A percentile compares a stretch with the other conserved stretches of the same genome.
Conservation (phyloP, 2,888 invertebrate genomes). For the Megastigmus dorsalis region DNA sequence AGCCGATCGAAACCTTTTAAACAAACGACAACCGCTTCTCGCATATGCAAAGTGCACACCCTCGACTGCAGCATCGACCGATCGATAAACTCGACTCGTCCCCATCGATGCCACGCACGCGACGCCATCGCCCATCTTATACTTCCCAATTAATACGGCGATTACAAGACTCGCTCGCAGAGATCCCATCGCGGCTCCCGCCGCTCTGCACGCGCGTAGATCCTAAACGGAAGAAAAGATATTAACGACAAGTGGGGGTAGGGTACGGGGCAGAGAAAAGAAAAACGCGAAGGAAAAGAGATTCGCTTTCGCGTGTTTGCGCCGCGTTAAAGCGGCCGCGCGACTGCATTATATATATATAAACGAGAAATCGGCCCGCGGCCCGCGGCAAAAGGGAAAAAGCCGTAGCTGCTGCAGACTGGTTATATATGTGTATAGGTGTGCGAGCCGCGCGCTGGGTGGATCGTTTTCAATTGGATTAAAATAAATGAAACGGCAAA, state of each 20-base stretch:
- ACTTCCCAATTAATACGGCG: conserved; percentile 25
- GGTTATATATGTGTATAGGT: too few species aligned
- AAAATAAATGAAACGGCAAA: conserved; percentile 53
- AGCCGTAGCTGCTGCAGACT: too few species aligned
- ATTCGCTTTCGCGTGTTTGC: conserved; percentile 23
- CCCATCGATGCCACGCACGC: too few species aligned
- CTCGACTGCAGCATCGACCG: background rate
- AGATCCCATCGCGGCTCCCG: background rate
- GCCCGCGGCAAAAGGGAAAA: background rate
- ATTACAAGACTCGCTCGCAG: conserved; percentile 7
- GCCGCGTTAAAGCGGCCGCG: conserved; percentile 6
- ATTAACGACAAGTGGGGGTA: conserved; percentile 22
- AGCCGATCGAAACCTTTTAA: too few species aligned
- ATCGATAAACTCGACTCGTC: background rate
- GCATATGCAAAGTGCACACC: too few species aligned
- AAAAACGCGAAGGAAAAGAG: conserved; percentile 8
- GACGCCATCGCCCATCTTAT: conserved; percentile 21
- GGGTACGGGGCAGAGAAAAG: background rate
- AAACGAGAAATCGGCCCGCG: conserved; percentile 31
- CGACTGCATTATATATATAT: too few species aligned
- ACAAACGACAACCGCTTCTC: too few species aligned
- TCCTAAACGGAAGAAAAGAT: conserved; percentile 21
- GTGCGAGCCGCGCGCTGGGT: background rate
- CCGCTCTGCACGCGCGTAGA: too few species aligned
- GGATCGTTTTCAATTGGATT: conserved; percentile 49